Base-by-base conservation (phyloP, 1,140 invertebrate genomes). In the Diuraphis noxia region DNA sequence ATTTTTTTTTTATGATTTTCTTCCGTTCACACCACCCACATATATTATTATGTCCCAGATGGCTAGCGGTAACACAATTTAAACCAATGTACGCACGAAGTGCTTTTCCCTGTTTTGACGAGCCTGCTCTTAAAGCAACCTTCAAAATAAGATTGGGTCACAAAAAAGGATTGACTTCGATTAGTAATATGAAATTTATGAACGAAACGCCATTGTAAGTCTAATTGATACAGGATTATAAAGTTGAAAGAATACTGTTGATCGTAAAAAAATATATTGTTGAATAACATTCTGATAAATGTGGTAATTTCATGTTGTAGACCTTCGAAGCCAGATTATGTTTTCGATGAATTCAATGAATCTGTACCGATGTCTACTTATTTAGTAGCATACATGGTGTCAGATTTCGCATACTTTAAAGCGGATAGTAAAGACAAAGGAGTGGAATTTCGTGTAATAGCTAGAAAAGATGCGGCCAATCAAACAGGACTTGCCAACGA, bases 81-180 rank as follows among this genome's bases (percentile, higher is more conserved):
- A 96, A 99, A 93, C 95, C 98, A 0, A 97, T 96, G 0, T 95
- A 97, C 92, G 98, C 98, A 0, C 95, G 98, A 90, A 95, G 96
- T 88, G 98, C 97, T 2, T 99, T 99, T 93, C 98, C 98, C 0
- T 99, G 98, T 94, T 99, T 99, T 93, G 99, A 99, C 93, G 98
- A 99, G 93, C 98, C 98, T 0, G 95, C 94, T 9, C 96, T 98
- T 93, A 99, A 99, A 93, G 97, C 98, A 0, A 96, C 95, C 10
- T 99, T 98, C 93, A 94, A 94, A 43, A 95, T 99, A 23, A 96
- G 94, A 30, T 94, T 99, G 46, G 96, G 96, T 2, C 95, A 96
- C 92, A 94, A 95, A 52, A 94, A 95, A 84, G 94, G 95, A 13
- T 96, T 96, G 93, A 96, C 94, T 0, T 95, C 96, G 0, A 94